phyloP scores from a whole-genome alignment of 2,888 invertebrate species.

The Nomada fabriciana region DNA sequence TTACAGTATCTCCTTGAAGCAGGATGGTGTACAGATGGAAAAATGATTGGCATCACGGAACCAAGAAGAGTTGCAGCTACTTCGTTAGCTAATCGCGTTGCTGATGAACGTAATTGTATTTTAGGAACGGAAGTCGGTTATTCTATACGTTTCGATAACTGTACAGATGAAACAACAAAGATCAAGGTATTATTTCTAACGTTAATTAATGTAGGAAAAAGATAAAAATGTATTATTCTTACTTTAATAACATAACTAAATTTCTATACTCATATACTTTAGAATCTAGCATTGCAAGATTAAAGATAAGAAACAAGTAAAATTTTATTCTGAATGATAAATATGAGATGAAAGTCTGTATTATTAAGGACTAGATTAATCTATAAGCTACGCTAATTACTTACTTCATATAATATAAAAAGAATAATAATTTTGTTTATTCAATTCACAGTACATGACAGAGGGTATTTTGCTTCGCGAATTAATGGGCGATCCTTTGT shows the following conservation, averaged over 20 bases:
- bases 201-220: neutral
- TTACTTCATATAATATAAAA: neutral
- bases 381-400: too few relatives aligned
- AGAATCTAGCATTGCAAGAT: too few relatives aligned
- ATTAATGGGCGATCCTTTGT: constrained; percentile 96
- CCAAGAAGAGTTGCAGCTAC: constrained; percentile 96
- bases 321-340: too few relatives aligned
- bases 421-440: constrained; percentile 3
- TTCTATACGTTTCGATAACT: constrained; percentile 92
- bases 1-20: constrained; percentile 94
- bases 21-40: constrained; percentile 92
- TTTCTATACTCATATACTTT: too few relatives aligned
- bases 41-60: constrained; percentile 94
- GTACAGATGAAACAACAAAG: constrained; percentile 87
- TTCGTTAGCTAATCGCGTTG: constrained; percentile 94
- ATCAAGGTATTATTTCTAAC: constrained; percentile 87
- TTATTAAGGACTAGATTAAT: too few relatives aligned
- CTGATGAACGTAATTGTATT: constrained; percentile 89
- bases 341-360: too few relatives aligned
- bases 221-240: neutral
- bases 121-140: constrained; percentile 92
- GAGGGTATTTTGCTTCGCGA: constrained; percentile 97
- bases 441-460: constrained; percentile 92
- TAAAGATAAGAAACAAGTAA: too few relatives aligned
- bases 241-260: too few relatives aligned